Evolutionary conservation across 2,888 invertebrate genomes (phyloP), one percentile per base, ranked within the genome.

Genomic region (Anthophora plumipes): DNA sequence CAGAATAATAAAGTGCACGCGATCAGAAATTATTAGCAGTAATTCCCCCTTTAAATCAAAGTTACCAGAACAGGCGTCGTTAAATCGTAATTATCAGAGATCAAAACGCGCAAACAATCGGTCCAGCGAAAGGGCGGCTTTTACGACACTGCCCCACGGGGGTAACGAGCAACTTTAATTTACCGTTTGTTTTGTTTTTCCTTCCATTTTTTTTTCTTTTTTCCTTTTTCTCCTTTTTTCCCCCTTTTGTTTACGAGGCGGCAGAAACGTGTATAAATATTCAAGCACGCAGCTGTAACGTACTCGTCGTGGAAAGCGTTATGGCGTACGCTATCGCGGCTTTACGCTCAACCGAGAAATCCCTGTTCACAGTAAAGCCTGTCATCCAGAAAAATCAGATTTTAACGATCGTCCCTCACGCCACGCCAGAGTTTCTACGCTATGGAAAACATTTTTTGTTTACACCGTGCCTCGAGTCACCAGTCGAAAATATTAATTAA

Each of bases 151-250:
- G 31, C 4, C n/a, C 31, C 31, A 31, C 31, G 4, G 61, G 77
- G 80, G 80, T 80, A 87, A 86, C 84, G 80, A 81, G 73, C 61
- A 59, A 25, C 70, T 72, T 60, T 84, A 85, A 86, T 85, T 87
- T 73, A 75, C 75, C 68, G 61, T 83, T 60, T 74, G 75, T 80
- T 20, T 68, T 14, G 43, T 52, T 11, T 37, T 11, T 39, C 17
- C 37, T 57, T 14, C 11, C n/a, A n/a, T n/a, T n/a, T n/a, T n/a
- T n/a, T n/a, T n/a, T n/a, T n/a, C n/a, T n/a, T n/a, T n/a, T 31
- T 43, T 17, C 4, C 17, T 57, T 43, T 9, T 43, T 43, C 11
- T 43, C 11, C 11, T 43, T 43, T 43, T 43, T 12, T 9, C 31
- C 22, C n/a, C 17, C 9, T 37, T 50, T 31, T 6, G 39, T 63